A percentile compares a stretch with the other conserved stretches of the same genome.
Conservation (phyloP, 2,797 vertebrate genomes). For the Pteronotus mesoamericanus region DNA sequence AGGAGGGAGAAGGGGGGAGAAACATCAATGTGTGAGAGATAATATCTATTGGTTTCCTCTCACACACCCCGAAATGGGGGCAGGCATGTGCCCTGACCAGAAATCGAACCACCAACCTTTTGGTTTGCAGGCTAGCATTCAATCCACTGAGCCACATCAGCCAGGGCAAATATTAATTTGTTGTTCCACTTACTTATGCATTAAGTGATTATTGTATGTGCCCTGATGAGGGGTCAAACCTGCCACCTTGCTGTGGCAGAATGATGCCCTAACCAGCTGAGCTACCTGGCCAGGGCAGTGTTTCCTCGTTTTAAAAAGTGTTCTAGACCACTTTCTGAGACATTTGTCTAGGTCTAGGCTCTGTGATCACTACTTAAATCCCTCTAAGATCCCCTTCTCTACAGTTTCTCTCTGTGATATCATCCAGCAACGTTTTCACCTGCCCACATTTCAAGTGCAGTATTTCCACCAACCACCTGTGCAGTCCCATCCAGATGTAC, state of each 20-base stretch:
- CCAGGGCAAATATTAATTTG: too few relatives aligned
- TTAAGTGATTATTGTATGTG: neutral
- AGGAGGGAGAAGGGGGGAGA: too few relatives aligned
- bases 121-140: too few relatives aligned
- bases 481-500: too few relatives aligned
- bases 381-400: neutral
- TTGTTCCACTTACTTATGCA: too few relatives aligned
- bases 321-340: neutral
- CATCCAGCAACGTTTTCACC: neutral
- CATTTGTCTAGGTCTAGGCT: neutral
- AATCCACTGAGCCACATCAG: too few relatives aligned
- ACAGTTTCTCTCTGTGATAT: neutral
- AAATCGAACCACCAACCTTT: too few relatives aligned
- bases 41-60: too few relatives aligned
- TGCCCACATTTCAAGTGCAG: neutral
- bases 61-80: too few relatives aligned
- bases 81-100: too few relatives aligned
- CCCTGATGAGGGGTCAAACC: neutral
- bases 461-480: neutral
- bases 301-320: neutral
- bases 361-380: neutral
- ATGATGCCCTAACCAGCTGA: neutral
- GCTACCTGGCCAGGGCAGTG: neutral
- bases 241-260: too few relatives aligned
- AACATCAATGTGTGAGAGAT: too few relatives aligned